phyloP scores from a whole-genome alignment of 2,888 invertebrate genomes.

The Oxyscelio sp. region DNA sequence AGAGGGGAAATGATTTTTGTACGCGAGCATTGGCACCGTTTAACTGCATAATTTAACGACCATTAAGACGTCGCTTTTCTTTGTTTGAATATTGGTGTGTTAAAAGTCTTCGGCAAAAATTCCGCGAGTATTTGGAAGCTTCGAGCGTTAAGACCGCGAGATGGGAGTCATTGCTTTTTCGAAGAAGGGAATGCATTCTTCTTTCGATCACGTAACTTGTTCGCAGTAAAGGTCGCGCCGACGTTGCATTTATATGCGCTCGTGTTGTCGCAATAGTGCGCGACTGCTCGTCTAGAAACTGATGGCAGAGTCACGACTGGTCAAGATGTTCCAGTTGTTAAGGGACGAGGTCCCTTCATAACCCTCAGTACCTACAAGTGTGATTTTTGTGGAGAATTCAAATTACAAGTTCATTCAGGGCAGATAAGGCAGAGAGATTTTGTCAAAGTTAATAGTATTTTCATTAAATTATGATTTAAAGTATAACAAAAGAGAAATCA shows the following conservation, averaged over 20 bases:
- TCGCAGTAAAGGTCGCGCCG: conserved; percentile 71
- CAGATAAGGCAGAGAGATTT: no score
- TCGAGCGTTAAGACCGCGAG: conserved; percentile 42
- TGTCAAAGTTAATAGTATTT: no score
- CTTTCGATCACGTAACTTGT: conserved; percentile 73
- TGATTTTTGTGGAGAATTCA: no score
- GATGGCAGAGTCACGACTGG: conserved; percentile 57
- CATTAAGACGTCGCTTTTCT: conserved; percentile 52
- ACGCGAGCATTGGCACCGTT: conserved; percentile 33
- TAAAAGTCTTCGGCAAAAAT: conserved; percentile 29
- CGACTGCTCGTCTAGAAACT: conserved; percentile 34
- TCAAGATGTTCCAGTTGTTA: conserved; percentile 56
- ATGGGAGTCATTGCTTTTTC: conserved; percentile 63
- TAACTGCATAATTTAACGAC: conserved; percentile 19
- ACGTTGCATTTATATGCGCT: conserved; percentile 68
- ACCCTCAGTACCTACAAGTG: no score
- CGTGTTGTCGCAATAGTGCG: conserved; percentile 65
- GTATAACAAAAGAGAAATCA: no score
- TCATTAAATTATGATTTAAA: no score
- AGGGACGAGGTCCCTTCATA: no score
- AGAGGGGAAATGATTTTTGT: conserved; percentile 26
- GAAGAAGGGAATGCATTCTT: conserved; percentile 62
- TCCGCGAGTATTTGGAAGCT: conserved; percentile 55
- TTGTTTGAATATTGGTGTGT: conserved; percentile 19
- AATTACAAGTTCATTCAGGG: no score